Percentiles rank a stretch among this genome's conserved stretches.
Evolutionary conservation across 2,113 vertebrate species (phyloP).

Genomic region (Salvelinus alpinus): DNA sequence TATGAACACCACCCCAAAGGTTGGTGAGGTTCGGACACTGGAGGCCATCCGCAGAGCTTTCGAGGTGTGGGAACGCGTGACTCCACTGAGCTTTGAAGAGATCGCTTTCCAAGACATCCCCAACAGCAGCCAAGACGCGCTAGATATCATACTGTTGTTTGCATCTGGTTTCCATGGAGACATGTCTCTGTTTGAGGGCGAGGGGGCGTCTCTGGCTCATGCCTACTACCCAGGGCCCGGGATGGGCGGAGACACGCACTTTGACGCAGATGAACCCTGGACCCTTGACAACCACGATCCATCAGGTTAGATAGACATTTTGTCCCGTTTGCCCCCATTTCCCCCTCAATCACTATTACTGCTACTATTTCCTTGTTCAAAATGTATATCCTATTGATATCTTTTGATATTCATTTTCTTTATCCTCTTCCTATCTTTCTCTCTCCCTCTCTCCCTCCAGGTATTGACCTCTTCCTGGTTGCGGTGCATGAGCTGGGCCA

Average conservation of each 20-base stretch:
- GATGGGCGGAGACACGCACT: constrained; percentile 93
- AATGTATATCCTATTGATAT: background rate
- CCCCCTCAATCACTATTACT: background rate
- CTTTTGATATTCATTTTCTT: no score
- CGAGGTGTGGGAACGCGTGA: constrained; percentile 83
- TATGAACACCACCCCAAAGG: constrained; percentile 84
- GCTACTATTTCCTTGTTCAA: background rate
- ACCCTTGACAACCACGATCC: constrained; percentile 83
- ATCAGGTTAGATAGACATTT: constrained; percentile 73
- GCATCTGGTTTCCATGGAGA: constrained; percentile 96
- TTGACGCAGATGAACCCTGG: constrained; percentile 95
- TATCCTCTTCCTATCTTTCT: background rate
- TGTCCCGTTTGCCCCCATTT: background rate
- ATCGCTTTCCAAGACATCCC: constrained; percentile 76
- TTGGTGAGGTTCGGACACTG: constrained; percentile 77
- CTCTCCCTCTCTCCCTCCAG: constrained; percentile 57
- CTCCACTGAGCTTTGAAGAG: constrained; percentile 85
- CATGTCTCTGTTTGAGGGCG: constrained; percentile 93
- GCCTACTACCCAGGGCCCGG: constrained; percentile 93
- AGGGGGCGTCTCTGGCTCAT: constrained; percentile 91
- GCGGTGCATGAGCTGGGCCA: constrained; percentile 92
- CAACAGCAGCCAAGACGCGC: constrained; percentile 77
- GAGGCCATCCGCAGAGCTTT: constrained; percentile 85
- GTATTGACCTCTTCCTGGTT: constrained; percentile 75
- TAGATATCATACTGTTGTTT: constrained; percentile 93